phyloP scores from a whole-genome alignment of 1,140 invertebrate species.

The Scaptomyza graminum region DNA sequence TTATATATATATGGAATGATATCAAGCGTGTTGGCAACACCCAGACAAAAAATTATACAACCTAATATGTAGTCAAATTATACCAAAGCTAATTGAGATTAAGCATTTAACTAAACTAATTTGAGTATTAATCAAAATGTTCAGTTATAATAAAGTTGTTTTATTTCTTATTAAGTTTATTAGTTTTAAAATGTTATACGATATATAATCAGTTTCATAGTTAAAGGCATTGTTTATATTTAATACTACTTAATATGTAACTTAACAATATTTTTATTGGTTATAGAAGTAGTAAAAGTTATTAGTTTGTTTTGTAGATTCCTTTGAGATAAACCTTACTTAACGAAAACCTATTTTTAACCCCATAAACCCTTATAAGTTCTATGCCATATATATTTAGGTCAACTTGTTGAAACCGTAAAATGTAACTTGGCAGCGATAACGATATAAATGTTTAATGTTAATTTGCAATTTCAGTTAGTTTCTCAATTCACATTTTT shows the following conservation, averaged over 20 bases:
- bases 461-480: conserved; percentile 3
- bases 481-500: conserved; percentile 8
- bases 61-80: not conserved
- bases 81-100: not conserved
- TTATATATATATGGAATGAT: conserved; percentile 2
- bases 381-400: not conserved
- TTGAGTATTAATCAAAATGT: not conserved
- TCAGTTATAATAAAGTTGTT: no score
- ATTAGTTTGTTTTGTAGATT: no score
- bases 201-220: no score
- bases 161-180: no score
- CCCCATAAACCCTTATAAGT: not conserved
- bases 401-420: no score
- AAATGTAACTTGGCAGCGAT: not conserved
- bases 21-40: not conserved
- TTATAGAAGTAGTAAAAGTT: no score
- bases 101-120: not conserved
- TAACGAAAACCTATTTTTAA: no score
- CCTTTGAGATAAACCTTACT: no score
- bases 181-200: no score
- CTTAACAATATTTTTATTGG: no score
- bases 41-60: not conserved
- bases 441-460: conserved; percentile 1
- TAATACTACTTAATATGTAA: no score
- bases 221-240: no score